phyloP scores from a whole-genome alignment of 2,888 invertebrate genomes.

The Cantharis lateralis region DNA sequence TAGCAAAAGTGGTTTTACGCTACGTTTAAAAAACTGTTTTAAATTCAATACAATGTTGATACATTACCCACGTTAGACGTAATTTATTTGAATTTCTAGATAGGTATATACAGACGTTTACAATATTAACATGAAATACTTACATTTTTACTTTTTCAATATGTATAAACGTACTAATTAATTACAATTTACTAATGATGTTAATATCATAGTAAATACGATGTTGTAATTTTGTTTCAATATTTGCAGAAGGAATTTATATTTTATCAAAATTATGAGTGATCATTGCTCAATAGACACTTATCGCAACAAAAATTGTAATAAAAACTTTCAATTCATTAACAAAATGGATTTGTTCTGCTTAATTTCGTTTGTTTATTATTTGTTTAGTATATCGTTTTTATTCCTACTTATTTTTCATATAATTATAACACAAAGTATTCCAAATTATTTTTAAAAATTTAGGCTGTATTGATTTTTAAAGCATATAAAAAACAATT shows the following conservation, averaged over 20 bases:
- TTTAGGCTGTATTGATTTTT: no score
- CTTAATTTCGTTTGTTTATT: no score
- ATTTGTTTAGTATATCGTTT: no score
- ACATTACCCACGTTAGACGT: neutral
- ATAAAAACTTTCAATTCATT: neutral
- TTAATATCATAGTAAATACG: neutral
- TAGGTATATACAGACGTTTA: neutral
- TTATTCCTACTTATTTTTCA: no score
- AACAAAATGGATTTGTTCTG: neutral
- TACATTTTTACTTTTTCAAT: neutral
- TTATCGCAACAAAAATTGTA: neutral
- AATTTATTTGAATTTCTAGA: neutral
- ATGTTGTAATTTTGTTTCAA: neutral
- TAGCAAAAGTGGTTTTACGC: conserved; percentile 15
- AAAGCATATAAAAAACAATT: no score
- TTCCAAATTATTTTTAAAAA: no score
- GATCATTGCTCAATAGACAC: neutral
- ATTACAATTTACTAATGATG: no score
- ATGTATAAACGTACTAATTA: no score
- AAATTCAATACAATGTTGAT: neutral
- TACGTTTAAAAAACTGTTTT: neutral
- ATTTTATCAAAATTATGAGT: neutral
- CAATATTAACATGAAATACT: neutral
- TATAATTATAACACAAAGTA: no score
- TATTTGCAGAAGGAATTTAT: neutral